Conservation (phyloP, 2,888 invertebrate species). For the Nineta flava region DNA sequence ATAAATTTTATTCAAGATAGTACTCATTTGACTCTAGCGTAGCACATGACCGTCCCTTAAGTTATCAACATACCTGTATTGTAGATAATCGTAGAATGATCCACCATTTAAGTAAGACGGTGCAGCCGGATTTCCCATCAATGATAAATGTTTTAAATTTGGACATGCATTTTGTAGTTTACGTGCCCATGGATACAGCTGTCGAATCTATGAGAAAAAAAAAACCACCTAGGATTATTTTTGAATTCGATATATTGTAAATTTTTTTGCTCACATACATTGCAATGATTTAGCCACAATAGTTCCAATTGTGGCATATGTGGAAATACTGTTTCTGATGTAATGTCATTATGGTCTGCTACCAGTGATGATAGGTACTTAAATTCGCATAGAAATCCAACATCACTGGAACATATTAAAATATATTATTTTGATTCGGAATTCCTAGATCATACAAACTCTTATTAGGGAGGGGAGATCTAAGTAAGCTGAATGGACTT, state of each 20-base stretch:
- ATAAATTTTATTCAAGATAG: no score
- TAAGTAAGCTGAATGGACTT: no score
- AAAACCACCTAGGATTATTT: not conserved
- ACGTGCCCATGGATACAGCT: constrained; percentile 55
- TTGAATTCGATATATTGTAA: not conserved
- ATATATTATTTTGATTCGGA: not conserved
- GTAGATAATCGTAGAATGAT: constrained; percentile 55
- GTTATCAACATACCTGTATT: constrained; percentile 58
- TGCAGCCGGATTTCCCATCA: constrained; percentile 75
- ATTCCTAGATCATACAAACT: not conserved
- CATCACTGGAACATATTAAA: constrained; percentile 37
- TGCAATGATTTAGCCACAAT: constrained; percentile 58
- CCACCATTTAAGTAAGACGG: constrained; percentile 64
- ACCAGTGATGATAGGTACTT: constrained; percentile 59
- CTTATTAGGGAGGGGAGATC: no score
- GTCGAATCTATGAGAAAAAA: constrained; percentile 33
- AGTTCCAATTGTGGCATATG: constrained; percentile 54
- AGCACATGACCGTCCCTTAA: no score
- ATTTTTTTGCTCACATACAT: constrained; percentile 25
- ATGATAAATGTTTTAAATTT: constrained; percentile 53
- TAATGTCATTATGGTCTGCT: constrained; percentile 63
- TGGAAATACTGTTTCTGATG: constrained; percentile 53
- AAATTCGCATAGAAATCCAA: constrained; percentile 57
- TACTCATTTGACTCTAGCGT: no score
- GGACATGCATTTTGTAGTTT: constrained; percentile 55